phyloP scores from a whole-genome alignment of 1,140 invertebrate genomes.

The Helicoverpa armigera region DNA sequence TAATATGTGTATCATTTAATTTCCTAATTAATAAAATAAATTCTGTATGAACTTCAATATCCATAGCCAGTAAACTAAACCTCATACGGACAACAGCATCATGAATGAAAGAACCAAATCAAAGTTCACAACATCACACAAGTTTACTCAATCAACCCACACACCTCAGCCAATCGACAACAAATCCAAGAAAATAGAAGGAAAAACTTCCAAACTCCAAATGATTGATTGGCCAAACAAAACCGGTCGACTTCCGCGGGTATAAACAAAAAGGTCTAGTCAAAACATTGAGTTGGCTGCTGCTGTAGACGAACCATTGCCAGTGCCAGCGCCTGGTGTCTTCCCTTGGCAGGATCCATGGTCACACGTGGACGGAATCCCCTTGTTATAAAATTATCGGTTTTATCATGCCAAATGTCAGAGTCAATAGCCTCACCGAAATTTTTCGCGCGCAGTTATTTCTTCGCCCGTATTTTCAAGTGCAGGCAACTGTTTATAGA shows the following conservation, averaged over 20 bases:
- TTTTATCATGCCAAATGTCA: slow-evolving; percentile 54
- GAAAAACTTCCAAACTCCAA: slow-evolving; percentile 27
- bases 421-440: slow-evolving; percentile 42
- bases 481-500: background rate
- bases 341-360: slow-evolving; percentile 63
- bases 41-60: background rate
- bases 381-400: slow-evolving; percentile 54
- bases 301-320: slow-evolving; percentile 56
- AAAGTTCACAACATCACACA: slow-evolving; percentile 3
- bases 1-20: too few relatives aligned
- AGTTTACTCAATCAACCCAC: slow-evolving; percentile 28
- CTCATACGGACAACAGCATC: background rate
- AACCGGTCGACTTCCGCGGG: slow-evolving; percentile 6
- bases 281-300: slow-evolving; percentile 75
- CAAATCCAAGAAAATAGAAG: background rate
- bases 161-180: slow-evolving; percentile 18
- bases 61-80: background rate
- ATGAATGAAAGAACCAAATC: background rate
- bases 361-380: slow-evolving; percentile 59
- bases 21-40: too few relatives aligned
- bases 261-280: slow-evolving; percentile 60
- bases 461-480: slow-evolving; percentile 17
- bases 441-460: slow-evolving; percentile 25
- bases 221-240: slow-evolving; percentile 32
- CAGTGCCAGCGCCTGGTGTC: slow-evolving; percentile 46